These are phyloP conservation scores for Calliphora vicina DNA, from an alignment of 1,140 invertebrate species.

Conservation along the genomic window DNA sequence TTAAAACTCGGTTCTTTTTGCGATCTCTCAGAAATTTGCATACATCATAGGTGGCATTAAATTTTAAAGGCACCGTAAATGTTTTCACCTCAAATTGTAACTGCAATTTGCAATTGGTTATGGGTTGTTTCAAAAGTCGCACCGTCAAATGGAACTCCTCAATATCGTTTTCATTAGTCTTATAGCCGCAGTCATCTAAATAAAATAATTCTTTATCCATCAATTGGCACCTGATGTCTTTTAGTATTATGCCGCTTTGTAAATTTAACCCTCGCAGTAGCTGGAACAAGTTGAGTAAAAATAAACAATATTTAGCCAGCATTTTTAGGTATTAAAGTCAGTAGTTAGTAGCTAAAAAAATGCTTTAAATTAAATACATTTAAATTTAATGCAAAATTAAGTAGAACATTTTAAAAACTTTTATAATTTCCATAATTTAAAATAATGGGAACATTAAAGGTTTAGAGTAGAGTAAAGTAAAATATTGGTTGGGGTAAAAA, in stretches of 20 bases:
- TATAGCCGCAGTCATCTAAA: not conserved
- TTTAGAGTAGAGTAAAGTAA: too few relatives aligned
- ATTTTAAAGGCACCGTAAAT: not conserved
- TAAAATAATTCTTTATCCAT: not conserved
- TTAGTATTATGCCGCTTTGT: not conserved
- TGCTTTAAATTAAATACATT: too few relatives aligned
- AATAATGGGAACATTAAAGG: too few relatives aligned
- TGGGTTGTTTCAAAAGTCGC: not conserved
- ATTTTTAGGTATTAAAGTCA: too few relatives aligned
- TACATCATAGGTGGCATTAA: not conserved
- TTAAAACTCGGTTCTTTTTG: not conserved
- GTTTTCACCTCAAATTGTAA: not conserved
- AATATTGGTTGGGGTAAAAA: too few relatives aligned
- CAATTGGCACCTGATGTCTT: not conserved
- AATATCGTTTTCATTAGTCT: not conserved
- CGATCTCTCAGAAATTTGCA: not conserved
- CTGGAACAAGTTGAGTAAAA: not conserved
- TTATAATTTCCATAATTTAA: too few relatives aligned
- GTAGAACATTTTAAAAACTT: too few relatives aligned
- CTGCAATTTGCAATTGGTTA: not conserved
- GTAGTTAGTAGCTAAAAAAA: too few relatives aligned
- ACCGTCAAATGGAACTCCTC: not conserved
- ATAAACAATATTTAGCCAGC: not conserved
- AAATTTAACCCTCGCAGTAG: not conserved
- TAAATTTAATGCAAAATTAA: too few relatives aligned